These are phyloP conservation scores for Rhagologus leucostigma DNA, from an alignment of 2,113 vertebrate genomes.

Conservation along the genomic window DNA sequence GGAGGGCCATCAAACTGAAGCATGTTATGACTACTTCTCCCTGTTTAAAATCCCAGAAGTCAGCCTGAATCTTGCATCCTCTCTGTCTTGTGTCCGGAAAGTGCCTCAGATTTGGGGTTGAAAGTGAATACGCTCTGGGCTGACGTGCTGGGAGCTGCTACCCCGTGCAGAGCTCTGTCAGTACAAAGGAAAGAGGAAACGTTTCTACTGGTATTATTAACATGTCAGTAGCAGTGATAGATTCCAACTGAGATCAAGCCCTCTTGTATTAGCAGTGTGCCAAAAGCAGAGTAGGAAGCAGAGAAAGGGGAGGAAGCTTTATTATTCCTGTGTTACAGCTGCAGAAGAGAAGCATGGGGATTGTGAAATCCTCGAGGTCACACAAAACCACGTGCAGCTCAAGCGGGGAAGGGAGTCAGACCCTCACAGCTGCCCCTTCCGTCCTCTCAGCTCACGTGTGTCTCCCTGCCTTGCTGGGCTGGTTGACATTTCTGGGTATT, in stretches of 20 bases:
- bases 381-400: accelerated
- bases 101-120: conserved; percentile 42
- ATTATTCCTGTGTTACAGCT: conserved; percentile 56
- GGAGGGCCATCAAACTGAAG: conserved; percentile 46
- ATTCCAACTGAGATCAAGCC: conserved; percentile 63
- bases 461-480: background rate
- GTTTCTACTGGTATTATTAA: conserved; percentile 64
- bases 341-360: background rate
- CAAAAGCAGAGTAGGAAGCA: conserved; percentile 56
- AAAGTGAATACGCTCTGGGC: conserved; percentile 31
- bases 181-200: conserved; percentile 53
- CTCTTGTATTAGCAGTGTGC: conserved; percentile 23
- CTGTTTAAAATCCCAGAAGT: conserved; percentile 47
- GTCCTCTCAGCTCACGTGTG: accelerated
- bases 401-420: background rate
- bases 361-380: conserved; percentile 9
- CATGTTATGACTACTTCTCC: conserved; percentile 45
- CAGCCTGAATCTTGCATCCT: conserved; percentile 39
- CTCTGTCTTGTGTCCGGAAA: conserved; percentile 53
- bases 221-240: conserved; percentile 66
- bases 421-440: background rate
- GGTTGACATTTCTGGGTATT: background rate
- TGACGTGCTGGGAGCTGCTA: conserved; percentile 23
- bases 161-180: background rate
- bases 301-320: conserved; percentile 46